Base-by-base conservation (phyloP, 2,113 vertebrate species). In the Seriola rivoliana region DNA sequence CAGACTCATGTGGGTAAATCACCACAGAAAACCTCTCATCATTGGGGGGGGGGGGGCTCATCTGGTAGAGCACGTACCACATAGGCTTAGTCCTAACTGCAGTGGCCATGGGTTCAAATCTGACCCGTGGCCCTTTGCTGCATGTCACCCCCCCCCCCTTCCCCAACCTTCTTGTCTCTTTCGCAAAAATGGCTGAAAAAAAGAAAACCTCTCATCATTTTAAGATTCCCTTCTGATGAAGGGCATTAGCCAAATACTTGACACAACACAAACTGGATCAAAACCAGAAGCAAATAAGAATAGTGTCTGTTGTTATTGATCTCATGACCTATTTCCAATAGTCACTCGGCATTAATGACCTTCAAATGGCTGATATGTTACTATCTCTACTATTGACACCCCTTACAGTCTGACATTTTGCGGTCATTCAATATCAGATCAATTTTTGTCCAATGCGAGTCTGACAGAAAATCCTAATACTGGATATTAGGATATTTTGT, bases 301-400 rank as follows among this genome's bases (percentile, higher is more conserved):
- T 3, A 38, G 19, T 64, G 60, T 71, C n/a, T 58, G 77, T 60
- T 75, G 23, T 71, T 58, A 84, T 71, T 71, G 71, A 85, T 85
- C 67, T 67, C 32, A 67, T 80, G 78, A 77, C 83, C 86, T 60
- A 85, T 63, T 86, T 89, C 66, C 59, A 73, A 46, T 54, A 21
- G 25, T 16, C 44, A 75, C 2, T 14, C 71, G 29, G 19, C 72
- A 85, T 73, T 66, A 75, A 80, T 88, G 80, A 88, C 86, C 86
- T 85, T 76, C 73, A 80, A 72, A 84, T 23, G 19, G 36, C 75
- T 57, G 32, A 68, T 34, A 34, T 25, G 71, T 59, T 71, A 38
- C 40, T 44, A 78, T 75, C 52, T n/a, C 57, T 25, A 48, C 57
- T 74, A 67, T 16, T 71, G 79, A 66, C 74, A 78, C 46, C 23